Conservation (phyloP, 2,888 invertebrate genomes). For the Coremacera marginata region DNA sequence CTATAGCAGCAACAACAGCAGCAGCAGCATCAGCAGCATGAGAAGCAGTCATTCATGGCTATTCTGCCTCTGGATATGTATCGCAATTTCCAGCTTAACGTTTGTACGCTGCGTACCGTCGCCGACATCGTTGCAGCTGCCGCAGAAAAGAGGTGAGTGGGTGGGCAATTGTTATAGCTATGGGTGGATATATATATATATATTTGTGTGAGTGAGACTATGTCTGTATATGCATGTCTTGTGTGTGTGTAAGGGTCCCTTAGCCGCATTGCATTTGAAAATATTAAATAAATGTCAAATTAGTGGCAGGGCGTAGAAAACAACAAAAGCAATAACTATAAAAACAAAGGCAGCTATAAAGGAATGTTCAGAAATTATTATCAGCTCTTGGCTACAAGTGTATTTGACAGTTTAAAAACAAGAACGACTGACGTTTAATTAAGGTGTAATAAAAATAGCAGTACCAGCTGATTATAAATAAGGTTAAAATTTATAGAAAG, state of each 20-base stretch:
- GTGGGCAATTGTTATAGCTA: background rate
- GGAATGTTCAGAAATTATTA: background rate
- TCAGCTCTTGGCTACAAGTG: background rate
- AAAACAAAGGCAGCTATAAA: background rate
- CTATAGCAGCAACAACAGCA: slow-evolving; percentile 12
- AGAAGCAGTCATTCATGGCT: slow-evolving; percentile 52
- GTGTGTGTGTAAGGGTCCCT: background rate
- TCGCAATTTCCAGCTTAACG: slow-evolving; percentile 58
- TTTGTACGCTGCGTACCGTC: slow-evolving; percentile 66
- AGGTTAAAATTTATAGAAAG: too few species aligned
- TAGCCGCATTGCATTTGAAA: background rate
- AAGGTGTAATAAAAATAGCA: background rate
- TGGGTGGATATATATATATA: background rate
- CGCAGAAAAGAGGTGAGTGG: slow-evolving; percentile 68
- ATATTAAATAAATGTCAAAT: slow-evolving; percentile 33
- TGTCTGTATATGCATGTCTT: background rate
- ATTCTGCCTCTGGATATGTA: slow-evolving; percentile 58
- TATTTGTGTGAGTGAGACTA: background rate
- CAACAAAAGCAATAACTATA: background rate
- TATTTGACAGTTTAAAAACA: slow-evolving; percentile 5
- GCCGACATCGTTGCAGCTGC: slow-evolving; percentile 65
- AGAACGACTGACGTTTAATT: slow-evolving; percentile 5
- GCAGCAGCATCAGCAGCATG: slow-evolving; percentile 20
- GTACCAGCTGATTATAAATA: too few species aligned
- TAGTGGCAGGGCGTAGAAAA: slow-evolving; percentile 2